These are phyloP conservation scores for Bruchidius siliquastri DNA, from an alignment of 2,888 invertebrate species.

Conservation along the genomic window DNA sequence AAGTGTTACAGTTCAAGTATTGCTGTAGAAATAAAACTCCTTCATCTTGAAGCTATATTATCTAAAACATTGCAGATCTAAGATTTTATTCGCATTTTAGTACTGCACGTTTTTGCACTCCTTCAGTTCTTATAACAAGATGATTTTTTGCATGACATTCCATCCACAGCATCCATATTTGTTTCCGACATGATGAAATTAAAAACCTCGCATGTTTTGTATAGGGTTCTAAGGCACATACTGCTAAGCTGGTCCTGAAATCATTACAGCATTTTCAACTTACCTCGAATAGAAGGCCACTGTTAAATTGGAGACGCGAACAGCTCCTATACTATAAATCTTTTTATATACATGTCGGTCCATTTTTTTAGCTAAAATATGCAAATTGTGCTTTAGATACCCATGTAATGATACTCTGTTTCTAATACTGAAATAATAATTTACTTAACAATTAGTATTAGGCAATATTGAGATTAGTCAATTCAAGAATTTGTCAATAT, in stretches of 20 bases:
- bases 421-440: not conserved
- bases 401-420: not conserved
- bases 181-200: not conserved
- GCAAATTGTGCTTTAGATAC: not conserved
- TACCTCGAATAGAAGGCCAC: too few relatives aligned
- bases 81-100: not conserved
- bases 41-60: too few relatives aligned
- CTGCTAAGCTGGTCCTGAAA: not conserved
- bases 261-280: too few relatives aligned
- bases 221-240: not conserved
- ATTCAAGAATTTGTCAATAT: not conserved
- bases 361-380: too few relatives aligned
- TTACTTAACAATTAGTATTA: not conserved
- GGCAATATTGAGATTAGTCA: not conserved
- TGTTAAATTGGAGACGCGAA: too few relatives aligned
- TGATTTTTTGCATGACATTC: not conserved
- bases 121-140: not conserved
- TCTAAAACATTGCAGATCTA: too few relatives aligned
- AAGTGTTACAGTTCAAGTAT: too few relatives aligned
- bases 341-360: too few relatives aligned
- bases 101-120: not conserved
- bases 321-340: too few relatives aligned
- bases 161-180: not conserved
- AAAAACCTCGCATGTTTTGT: not conserved
- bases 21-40: too few relatives aligned